Evolutionary conservation across 2,113 vertebrate species (phyloP), one percentile per base, ranked within the genome.

Genomic region (Zosterops hypoxanthus): DNA sequence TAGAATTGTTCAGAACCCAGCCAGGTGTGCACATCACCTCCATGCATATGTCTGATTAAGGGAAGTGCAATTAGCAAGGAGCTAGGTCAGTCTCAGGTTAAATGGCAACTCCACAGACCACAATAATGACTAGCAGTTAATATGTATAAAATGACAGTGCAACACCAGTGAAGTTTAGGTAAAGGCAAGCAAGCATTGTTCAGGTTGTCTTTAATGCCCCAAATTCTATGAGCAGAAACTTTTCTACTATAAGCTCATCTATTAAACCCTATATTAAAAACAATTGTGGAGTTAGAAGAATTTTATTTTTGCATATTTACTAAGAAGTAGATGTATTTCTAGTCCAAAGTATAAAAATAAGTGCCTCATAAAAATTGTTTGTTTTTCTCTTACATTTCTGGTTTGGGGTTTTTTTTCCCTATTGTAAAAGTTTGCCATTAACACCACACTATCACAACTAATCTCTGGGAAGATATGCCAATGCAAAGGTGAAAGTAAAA

Each of bases 1-100:
- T 50, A 26, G 55, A 42, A 17, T 25, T 59, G 14, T 7, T 60
- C 29, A 44, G 42, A 70, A n/a, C 0, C 4, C 82, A 75, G 29
- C 34, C 82, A 31, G 5, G 1, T 39, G 31, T 3, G 4, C 29
- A 33, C 29, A 34, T 36, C 29, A 14, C 41, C 52, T 81, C 39
- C 4, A 1, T 25, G 19, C 0, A 0, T 44, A 6, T 0, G 0
- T 50, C 63, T 70, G 28, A 29, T 33, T 39, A 42, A 24, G 14
- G 14, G 33, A 28, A 71, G 18, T 25, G 31, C 33, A 61, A 47
- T 29, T 42, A 53, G 31, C 41, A 60, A 59, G 56, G 34, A 66
- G 11, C 33, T 41, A 52, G 4, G 16, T 31, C 28, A 80, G 17
- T 18, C 59, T 70, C 52, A 56, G 41, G 14, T 52, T 52, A 68